phyloP scores from a whole-genome alignment of 2,888 invertebrate species.

The Pecten maximus region DNA sequence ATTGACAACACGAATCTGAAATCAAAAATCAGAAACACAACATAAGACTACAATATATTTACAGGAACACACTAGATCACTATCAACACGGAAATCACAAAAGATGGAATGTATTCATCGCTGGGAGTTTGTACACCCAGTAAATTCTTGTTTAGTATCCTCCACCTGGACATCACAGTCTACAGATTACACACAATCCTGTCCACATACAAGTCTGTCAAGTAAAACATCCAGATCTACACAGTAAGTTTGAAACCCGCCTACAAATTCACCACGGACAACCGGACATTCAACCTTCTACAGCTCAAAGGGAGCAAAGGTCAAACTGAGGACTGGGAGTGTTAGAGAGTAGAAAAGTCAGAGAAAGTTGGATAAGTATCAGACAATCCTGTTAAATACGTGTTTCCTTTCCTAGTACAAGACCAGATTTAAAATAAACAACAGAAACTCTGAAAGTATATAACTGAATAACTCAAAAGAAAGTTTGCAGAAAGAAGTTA shows the following conservation, averaged over 20 bases:
- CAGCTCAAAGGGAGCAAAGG: background rate
- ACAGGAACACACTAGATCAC: background rate
- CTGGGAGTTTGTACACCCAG: background rate
- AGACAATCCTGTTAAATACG: background rate
- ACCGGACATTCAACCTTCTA: background rate
- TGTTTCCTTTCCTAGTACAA: background rate
- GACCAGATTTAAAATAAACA: background rate
- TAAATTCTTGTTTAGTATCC: background rate
- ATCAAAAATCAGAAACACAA: slow-evolving; percentile 70
- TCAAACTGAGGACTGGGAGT: background rate
- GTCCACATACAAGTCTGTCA: background rate
- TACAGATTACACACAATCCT: background rate
- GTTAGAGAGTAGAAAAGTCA: background rate
- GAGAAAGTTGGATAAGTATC: background rate
- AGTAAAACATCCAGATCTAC: background rate
- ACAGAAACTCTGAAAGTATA: background rate
- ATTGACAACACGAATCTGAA: slow-evolving; percentile 99
- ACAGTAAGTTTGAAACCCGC: too few relatives aligned
- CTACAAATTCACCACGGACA: background rate
- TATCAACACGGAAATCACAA: slow-evolving; percentile 40
- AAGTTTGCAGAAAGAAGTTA: too few relatives aligned
- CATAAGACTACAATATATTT: slow-evolving; percentile 43
- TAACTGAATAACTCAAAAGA: too few relatives aligned
- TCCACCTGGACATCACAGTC: background rate
- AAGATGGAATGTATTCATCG: background rate